Base-by-base conservation (phyloP, 2,113 vertebrate genomes). In the Butorides virescens region DNA sequence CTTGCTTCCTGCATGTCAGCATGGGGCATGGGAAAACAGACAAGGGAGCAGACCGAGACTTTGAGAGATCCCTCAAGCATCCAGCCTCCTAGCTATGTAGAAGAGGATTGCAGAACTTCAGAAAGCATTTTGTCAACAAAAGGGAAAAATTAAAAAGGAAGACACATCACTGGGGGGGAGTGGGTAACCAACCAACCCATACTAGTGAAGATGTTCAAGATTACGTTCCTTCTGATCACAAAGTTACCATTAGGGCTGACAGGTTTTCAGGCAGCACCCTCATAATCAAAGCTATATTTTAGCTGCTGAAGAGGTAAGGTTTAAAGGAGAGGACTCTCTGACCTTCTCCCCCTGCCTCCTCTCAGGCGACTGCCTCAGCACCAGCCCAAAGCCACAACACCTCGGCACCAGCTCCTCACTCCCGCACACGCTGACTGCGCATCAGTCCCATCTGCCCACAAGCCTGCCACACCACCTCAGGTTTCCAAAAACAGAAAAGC, bases 1-100 rank as follows among this genome's bases (percentile, higher is more conserved):
- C 36, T 81, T 62, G 83, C 22, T 94, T 89, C 76, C 83, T 94
- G 70, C 71, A 21, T 78, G 70, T 81, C 91, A 93, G 91, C 34
- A 20, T 1, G 1, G 72, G 68, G 72, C 79, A 91, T 50, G 71
- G 74, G 91, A 87, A 95, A 80, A 30, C 23, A 75, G 70, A 32
- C 52, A 26, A 76, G 50, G 67, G 42, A 71, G 21, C 34, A 61
- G 77, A 49, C 27, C 34, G 1, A 15, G 17, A 65, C 71, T 88
- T 5, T 4, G 8, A 55, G 56, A n/a, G 49, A 34, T 29, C 46
- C 39, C 55, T 29, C 56, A 9, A 36, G 47, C 42, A 0, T 7
- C 42, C 68, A 86, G 25, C 44, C 79, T 52, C 68, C 49, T 14
- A 37, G 79, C 53, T 34, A n/a, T 0, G 2, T 1, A 55, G 75